These are phyloP conservation scores for Gobionotothen gibberifrons DNA, from an alignment of 2,797 vertebrate genomes.

Conservation along the genomic window DNA sequence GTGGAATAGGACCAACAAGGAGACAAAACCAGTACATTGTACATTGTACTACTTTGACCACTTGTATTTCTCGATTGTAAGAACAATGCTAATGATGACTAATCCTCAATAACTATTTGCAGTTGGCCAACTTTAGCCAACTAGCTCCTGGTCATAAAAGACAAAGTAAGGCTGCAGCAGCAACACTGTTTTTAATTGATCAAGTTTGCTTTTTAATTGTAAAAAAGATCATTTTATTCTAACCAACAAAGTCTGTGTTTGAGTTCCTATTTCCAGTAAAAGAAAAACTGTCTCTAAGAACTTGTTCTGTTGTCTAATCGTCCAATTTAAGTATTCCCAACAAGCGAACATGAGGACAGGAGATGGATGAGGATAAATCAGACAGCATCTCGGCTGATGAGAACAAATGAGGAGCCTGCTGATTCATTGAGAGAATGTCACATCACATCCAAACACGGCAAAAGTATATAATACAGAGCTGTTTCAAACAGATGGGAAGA, in stretches of 20 bases:
- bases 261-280: background rate
- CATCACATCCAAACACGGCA: constrained; percentile 61
- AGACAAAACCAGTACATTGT: too few relatives aligned
- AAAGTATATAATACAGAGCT: constrained; percentile 54
- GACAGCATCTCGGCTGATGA: constrained; percentile 64
- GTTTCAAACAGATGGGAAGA: constrained; percentile 70
- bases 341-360: constrained; percentile 23
- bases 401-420: constrained; percentile 65
- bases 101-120: too few relatives aligned
- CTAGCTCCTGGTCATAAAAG: too few relatives aligned
- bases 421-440: constrained; percentile 64
- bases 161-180: too few relatives aligned
- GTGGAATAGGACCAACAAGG: too few relatives aligned
- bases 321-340: constrained; percentile 41
- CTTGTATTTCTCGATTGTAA: too few relatives aligned
- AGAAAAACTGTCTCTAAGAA: constrained; percentile 1
- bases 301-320: constrained; percentile 25
- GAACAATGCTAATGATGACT: too few relatives aligned
- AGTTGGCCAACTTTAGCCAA: too few relatives aligned
- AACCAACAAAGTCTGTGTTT: background rate
- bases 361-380: constrained; percentile 63
- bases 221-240: too few relatives aligned
- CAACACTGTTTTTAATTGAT: too few relatives aligned
- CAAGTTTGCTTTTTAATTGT: too few relatives aligned
- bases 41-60: too few relatives aligned